Base-by-base conservation (phyloP, 2,888 invertebrate species). In the Ophion costatus region DNA sequence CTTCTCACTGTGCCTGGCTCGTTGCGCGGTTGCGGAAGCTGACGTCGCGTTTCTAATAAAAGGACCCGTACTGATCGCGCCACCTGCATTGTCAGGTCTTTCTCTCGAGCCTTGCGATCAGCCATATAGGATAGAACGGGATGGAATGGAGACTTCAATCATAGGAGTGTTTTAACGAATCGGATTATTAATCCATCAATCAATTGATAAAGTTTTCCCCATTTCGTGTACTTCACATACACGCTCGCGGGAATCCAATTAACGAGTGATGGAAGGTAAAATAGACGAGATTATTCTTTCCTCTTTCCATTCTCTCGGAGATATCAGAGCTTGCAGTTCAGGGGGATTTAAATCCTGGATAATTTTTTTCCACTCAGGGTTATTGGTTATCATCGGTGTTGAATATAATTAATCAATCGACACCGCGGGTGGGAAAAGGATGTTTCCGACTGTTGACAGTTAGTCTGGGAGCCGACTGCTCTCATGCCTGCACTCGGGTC, bases 41-140 rank as follows among this genome's bases (percentile, higher is more conserved):
- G 93, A 93, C 92, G 92, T 87, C 89, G 92, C 93, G 90, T 88
- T 91, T 92, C 92, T 91, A 92, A 92, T 93, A 92, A 93, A 93
- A 92, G 91, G 91, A 90, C 90, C 88, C 73, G 70, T 69, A 64
- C 70, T 63, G 80, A 83, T 87, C 77, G 79, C 80, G 71, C 78
- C 51, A 51, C 82, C 85, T 87, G 90, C 89, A 88, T 90, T 88
- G 89, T 88, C 87, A 88, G 87, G 86, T 80, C 86, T 71, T 71
- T 77, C 79, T 79, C 79, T 80, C 78, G 77, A 56, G 85, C 76
- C 77, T 78, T 74, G 81, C 77, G 84, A 51, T 17, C 51, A 74
- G 61, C 9, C 42, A 6, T 10, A 59, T 22, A 33, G 1, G 45
- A 24, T 22, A 1, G 20, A 38, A 59, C 14, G 9, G 5, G 22